Evolutionary conservation across 2,797 vertebrate genomes (phyloP).

Genomic region (Pseudochaenichthys georgianus): DNA sequence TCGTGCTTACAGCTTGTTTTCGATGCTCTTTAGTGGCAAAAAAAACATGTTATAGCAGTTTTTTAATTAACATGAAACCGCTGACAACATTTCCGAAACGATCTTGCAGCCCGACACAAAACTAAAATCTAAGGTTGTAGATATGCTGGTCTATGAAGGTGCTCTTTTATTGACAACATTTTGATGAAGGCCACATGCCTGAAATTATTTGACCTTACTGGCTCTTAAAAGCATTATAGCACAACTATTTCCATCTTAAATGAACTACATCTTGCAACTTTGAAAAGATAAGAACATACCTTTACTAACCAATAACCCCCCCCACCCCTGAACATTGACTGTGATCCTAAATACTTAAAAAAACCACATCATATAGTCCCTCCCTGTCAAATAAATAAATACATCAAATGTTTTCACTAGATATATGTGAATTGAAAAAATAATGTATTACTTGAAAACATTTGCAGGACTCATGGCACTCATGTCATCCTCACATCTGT

Average conservation of each 20-base stretch:
- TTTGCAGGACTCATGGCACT: background rate
- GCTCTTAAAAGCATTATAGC: background rate
- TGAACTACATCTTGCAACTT: background rate
- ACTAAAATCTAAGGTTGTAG: too few species aligned
- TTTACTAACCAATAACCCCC: background rate
- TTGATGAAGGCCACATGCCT: background rate
- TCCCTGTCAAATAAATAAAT: too few species aligned
- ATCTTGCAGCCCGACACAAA: background rate
- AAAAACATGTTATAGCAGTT: too few species aligned
- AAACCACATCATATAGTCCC: too few species aligned
- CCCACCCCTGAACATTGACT: background rate
- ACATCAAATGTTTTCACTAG: background rate
- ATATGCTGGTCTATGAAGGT: background rate
- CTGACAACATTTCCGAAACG: background rate
- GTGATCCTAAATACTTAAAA: background rate
- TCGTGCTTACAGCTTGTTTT: too few species aligned
- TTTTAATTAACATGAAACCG: too few species aligned
- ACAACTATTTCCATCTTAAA: background rate
- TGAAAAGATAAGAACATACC: background rate
- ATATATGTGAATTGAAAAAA: background rate
- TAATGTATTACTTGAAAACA: background rate
- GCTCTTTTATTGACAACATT: background rate
- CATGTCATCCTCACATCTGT: constrained; percentile 13
- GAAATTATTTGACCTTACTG: background rate
- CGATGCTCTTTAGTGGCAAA: too few species aligned